These are phyloP conservation scores for Drosophila subsilvestris DNA, from an alignment of 2,888 invertebrate species.

Conservation along the genomic window DNA sequence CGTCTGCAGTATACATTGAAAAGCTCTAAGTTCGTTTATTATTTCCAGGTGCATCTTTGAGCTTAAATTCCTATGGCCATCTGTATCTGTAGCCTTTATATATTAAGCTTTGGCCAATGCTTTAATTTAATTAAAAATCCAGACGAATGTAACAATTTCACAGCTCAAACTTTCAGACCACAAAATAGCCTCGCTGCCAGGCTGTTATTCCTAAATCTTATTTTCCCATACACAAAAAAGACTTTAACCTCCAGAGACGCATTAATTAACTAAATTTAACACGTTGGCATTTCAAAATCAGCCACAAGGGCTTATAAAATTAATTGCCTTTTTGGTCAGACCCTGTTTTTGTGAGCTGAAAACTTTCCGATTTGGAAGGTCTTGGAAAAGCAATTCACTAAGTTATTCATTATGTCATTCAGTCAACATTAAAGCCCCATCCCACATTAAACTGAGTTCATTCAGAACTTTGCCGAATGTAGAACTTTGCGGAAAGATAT, in stretches of 20 bases:
- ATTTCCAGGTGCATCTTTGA: not conserved
- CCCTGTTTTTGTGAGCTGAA: conserved; percentile 25
- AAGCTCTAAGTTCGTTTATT: not conserved
- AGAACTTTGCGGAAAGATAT: conserved; percentile 3
- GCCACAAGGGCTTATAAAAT: conserved; percentile 7
- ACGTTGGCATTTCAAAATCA: conserved; percentile 47
- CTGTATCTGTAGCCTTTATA: no score
- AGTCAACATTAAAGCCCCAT: conserved; percentile 33
- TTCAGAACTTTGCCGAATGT: conserved; percentile 48
- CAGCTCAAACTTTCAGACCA: not conserved
- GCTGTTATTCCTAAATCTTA: not conserved
- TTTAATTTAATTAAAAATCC: not conserved
- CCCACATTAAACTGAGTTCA: conserved; percentile 66
- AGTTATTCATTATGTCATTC: conserved; percentile 58
- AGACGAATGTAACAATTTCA: not conserved
- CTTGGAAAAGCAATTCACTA: conserved; percentile 22
- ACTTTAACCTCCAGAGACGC: conserved; percentile 21
- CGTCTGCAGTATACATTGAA: not conserved
- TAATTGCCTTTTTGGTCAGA: conserved; percentile 53
- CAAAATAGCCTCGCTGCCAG: not conserved
- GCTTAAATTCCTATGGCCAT: not conserved
- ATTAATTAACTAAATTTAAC: conserved; percentile 71
- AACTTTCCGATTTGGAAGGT: conserved; percentile 18
- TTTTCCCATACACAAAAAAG: not conserved
- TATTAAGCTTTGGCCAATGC: not conserved